These are phyloP conservation scores for Clavelina lepadiformis DNA, from an alignment of 23 tunicate genomes.

Conservation along the genomic window DNA sequence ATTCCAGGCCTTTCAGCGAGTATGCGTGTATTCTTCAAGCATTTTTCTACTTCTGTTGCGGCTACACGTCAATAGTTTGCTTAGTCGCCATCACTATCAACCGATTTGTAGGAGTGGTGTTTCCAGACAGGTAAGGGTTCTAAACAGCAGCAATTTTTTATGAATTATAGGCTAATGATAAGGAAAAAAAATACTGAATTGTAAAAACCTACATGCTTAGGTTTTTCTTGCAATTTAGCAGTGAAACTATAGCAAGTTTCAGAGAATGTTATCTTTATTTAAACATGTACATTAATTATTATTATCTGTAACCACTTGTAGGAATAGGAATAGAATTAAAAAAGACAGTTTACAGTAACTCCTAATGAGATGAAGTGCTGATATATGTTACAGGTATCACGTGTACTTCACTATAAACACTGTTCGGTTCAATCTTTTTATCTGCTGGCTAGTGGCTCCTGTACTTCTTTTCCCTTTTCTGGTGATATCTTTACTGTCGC, in stretches of 20 bases:
- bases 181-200: not conserved
- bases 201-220: not conserved
- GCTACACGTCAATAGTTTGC: constrained; percentile 89
- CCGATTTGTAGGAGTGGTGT: constrained; percentile 63
- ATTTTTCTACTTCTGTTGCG: constrained; percentile 92
- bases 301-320: too few species aligned
- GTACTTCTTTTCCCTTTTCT: constrained; percentile 67
- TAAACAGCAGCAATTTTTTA: not conserved
- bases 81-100: constrained; percentile 82
- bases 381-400: constrained; percentile 8
- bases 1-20: constrained; percentile 64
- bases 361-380: not conserved
- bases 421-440: constrained; percentile 9
- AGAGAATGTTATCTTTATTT: too few species aligned
- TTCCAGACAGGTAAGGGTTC: constrained; percentile 55
- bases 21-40: constrained; percentile 77
- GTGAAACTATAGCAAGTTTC: not conserved
- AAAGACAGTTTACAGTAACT: not conserved
- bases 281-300: too few species aligned
- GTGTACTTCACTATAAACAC: constrained; percentile 20
- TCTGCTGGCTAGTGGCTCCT: constrained; percentile 80
- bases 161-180: not conserved
- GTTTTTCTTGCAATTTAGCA: not conserved
- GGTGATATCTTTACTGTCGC: constrained; percentile 20
- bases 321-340: too few species aligned